A percentile compares a stretch with the other conserved stretches of the same genome.
These are phyloP conservation scores for Scaptodrosophila lebanonensis DNA, from an alignment of 1,140 invertebrate species.

Conservation along the genomic window DNA sequence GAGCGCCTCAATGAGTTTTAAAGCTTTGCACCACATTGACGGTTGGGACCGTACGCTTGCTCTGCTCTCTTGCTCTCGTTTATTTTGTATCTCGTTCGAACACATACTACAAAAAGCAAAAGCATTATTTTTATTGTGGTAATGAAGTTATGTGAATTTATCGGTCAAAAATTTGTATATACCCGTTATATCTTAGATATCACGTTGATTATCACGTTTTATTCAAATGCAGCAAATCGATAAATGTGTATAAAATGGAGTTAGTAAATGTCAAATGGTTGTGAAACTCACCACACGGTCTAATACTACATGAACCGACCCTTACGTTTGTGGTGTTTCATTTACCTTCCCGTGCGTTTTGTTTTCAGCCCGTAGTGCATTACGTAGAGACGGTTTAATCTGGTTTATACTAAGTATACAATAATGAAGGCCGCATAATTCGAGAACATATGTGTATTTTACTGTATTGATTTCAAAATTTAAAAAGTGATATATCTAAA, in stretches of 20 bases:
- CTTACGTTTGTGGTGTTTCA: constrained; percentile 1
- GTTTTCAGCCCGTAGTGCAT: no score
- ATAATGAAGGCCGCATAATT: no score
- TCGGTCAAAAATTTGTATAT: no score
- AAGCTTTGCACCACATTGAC: constrained; percentile 61
- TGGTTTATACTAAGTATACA: no score
- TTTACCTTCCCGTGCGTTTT: no score
- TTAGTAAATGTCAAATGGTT: constrained; percentile 7
- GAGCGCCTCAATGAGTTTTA: constrained; percentile 58
- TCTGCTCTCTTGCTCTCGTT: constrained; percentile 33
- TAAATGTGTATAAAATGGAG: constrained; percentile 33
- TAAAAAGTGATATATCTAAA: no score
- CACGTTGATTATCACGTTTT: no score
- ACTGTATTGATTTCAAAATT: no score
- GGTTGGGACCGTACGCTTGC: constrained; percentile 36
- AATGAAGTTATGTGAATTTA: constrained; percentile 9
- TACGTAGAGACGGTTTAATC: no score
- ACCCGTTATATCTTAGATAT: no score
- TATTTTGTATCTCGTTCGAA: constrained; percentile 20
- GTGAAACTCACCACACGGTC: constrained; percentile 57
- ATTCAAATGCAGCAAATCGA: constrained; percentile 52
- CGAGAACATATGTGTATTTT: no score
- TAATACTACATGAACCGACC: constrained; percentile 3
- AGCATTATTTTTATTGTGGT: background rate
- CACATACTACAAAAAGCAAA: background rate